phyloP scores from a whole-genome alignment of 2,113 vertebrate genomes.

The Eurypyga helias region DNA sequence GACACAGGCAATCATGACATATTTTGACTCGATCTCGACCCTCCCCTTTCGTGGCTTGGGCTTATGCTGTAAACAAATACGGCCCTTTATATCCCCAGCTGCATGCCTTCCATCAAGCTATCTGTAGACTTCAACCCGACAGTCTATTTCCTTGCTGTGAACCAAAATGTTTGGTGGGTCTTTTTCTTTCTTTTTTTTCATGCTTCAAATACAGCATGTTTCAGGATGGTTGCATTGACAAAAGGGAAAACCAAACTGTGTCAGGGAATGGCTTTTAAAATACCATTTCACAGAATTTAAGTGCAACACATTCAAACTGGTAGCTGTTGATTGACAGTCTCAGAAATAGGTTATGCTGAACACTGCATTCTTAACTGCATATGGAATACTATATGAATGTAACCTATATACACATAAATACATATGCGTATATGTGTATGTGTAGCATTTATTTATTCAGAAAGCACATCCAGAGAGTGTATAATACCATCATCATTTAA shows the following conservation, averaged over 20 bases:
- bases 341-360: background rate
- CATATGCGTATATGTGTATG: background rate
- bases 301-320: background rate
- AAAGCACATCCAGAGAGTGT: background rate
- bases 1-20: background rate
- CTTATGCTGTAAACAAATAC: background rate
- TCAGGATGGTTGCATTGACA: background rate
- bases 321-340: background rate
- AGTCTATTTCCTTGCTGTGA: background rate
- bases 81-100: background rate
- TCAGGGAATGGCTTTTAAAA: background rate
- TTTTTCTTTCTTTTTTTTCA: background rate
- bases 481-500: background rate
- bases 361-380: background rate
- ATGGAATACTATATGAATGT: background rate
- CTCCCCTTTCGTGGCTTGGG: background rate
- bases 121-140: rapidly evolving
- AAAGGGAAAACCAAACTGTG: background rate
- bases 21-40: background rate
- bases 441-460: background rate
- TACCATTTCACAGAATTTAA: background rate
- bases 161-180: background rate
- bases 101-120: background rate
- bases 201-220: background rate
- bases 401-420: background rate